Conservation (phyloP, 2,113 vertebrate species). For the Eleginops maclovinus region DNA sequence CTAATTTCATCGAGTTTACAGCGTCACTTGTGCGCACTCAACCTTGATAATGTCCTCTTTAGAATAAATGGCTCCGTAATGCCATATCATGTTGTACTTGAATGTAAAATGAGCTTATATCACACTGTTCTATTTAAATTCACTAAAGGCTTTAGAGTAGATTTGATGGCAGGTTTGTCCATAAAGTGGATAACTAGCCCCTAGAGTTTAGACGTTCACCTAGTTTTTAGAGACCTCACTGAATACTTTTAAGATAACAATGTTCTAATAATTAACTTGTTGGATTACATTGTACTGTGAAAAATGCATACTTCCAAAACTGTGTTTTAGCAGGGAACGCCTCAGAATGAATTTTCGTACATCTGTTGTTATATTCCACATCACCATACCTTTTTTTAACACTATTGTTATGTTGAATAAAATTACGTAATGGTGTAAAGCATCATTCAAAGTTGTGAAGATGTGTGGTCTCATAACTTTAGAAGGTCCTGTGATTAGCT, state of each 20-base stretch:
- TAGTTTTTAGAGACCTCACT: conserved; percentile 51
- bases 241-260: conserved; percentile 22
- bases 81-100: conserved; percentile 49
- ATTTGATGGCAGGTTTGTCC: conserved; percentile 5
- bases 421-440: conserved; percentile 5
- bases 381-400: conserved; percentile 25
- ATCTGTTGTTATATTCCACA: conserved; percentile 34
- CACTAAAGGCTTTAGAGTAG: neutral
- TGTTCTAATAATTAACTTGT: conserved; percentile 19
- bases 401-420: conserved; percentile 30
- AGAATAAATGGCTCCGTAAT: conserved; percentile 26
- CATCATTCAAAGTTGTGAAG: neutral
- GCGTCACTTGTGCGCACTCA: conserved; percentile 19
- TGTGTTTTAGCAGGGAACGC: conserved; percentile 44
- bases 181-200: conserved; percentile 37
- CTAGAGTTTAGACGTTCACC: conserved; percentile 9
- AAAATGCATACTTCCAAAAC: conserved; percentile 30
- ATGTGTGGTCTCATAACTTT: conserved; percentile 1
- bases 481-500: conserved; percentile 20
- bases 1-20: conserved; percentile 24
- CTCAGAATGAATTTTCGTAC: conserved; percentile 17
- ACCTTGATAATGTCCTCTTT: conserved; percentile 23
- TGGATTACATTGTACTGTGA: conserved; percentile 30
- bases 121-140: conserved; percentile 58
- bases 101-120: conserved; percentile 32